A percentile compares a stretch with the other conserved stretches of the same genome.
Conservation (phyloP, 2,888 invertebrate species). For the Protodeltote pygarga region DNA sequence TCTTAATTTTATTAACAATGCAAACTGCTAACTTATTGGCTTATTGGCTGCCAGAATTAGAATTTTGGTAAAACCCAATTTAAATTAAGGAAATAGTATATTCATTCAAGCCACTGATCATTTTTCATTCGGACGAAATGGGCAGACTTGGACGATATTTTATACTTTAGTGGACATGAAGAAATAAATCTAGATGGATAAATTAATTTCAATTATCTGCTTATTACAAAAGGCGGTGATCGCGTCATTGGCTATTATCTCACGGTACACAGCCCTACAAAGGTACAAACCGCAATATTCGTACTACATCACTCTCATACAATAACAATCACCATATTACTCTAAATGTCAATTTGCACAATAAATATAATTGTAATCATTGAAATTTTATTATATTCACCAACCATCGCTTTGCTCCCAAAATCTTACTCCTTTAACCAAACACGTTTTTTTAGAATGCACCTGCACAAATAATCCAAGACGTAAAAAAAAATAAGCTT, state of each 20-base stretch:
- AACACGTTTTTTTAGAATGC: conserved; percentile 42
- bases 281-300: conserved; percentile 7
- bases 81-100: too few species aligned
- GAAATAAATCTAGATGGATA: too few species aligned
- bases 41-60: too few species aligned
- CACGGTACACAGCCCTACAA: not conserved
- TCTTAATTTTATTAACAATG: too few species aligned
- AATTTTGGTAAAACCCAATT: too few species aligned
- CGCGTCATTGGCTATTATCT: not conserved
- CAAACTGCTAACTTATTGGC: too few species aligned
- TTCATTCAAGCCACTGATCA: too few species aligned
- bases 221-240: not conserved
- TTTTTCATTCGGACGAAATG: too few species aligned
- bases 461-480: conserved; percentile 57
- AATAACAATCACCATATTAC: conserved; percentile 36
- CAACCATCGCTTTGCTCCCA: conserved; percentile 29
- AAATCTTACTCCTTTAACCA: conserved; percentile 35
- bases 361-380: conserved; percentile 2
- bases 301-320: conserved; percentile 17
- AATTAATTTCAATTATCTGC: not conserved
- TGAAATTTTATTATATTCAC: conserved; percentile 13
- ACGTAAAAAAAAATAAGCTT: conserved; percentile 60
- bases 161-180: too few species aligned
- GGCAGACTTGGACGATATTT: too few species aligned
- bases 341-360: conserved; percentile 10